Conservation (phyloP, 2,797 vertebrate genomes). For the Pseudomugil tenellus region DNA sequence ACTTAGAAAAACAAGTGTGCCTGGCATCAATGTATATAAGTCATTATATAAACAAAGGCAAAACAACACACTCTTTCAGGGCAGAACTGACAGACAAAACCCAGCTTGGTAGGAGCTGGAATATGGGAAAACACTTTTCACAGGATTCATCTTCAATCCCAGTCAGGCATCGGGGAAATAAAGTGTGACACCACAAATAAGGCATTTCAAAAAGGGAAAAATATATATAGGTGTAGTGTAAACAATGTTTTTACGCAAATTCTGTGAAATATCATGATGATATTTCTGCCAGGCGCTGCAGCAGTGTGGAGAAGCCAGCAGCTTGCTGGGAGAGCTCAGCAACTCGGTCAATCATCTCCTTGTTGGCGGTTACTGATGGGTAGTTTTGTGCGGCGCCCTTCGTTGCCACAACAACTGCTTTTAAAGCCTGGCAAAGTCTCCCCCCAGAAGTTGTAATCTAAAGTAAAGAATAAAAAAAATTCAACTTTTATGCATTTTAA, state of each 20-base stretch:
- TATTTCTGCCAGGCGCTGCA: conserved; percentile 86
- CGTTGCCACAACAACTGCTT: conserved; percentile 89
- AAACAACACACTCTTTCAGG: conserved; percentile 53
- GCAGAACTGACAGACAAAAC: conserved; percentile 50
- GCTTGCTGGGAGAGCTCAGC: conserved; percentile 89
- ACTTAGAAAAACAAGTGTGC: conserved; percentile 68
- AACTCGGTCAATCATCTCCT: conserved; percentile 89
- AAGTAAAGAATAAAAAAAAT: neutral
- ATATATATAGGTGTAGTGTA: conserved; percentile 53
- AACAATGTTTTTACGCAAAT: conserved; percentile 47
- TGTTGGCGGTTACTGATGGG: conserved; percentile 86
- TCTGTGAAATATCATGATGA: conserved; percentile 72
- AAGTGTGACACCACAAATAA: conserved; percentile 71
- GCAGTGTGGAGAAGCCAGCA: conserved; percentile 87
- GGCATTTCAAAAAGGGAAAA: conserved; percentile 74
- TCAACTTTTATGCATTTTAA: neutral
- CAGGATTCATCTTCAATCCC: conserved; percentile 49
- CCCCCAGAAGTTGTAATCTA: conserved; percentile 87
- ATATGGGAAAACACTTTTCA: conserved; percentile 27
- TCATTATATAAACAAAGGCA: conserved; percentile 68
- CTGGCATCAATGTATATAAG: conserved; percentile 67
- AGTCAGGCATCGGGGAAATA: conserved; percentile 40
- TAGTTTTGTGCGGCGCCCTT: conserved; percentile 91
- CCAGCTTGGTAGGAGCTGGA: conserved; percentile 47
- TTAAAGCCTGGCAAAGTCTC: conserved; percentile 88